Conservation (phyloP, 2,113 vertebrate genomes). For the Thunnus maccoyii region DNA sequence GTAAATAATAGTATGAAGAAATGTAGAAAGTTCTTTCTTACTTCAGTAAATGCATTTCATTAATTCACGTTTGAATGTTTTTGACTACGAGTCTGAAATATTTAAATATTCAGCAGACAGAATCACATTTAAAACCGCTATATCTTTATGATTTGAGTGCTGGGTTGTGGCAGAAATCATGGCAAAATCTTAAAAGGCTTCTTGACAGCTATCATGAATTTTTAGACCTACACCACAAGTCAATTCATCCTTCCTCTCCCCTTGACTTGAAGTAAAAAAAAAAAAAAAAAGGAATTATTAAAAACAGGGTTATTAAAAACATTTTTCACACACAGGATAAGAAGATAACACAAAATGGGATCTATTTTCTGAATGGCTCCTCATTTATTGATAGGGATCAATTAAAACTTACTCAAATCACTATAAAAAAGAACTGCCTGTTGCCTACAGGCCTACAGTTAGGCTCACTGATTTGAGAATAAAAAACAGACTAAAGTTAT, state of each 20-base stretch:
- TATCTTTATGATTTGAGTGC: not conserved
- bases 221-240: too few species aligned
- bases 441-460: too few species aligned
- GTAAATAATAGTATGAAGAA: not conserved
- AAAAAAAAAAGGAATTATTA: too few species aligned
- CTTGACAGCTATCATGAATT: too few species aligned
- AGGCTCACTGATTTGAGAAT: too few species aligned
- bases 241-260: too few species aligned
- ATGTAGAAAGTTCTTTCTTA: conserved; percentile 1
- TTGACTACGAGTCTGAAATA: not conserved
- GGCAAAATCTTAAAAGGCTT: too few species aligned
- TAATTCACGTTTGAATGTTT: not conserved
- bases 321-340: not conserved
- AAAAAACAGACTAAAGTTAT: too few species aligned
- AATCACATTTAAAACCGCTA: not conserved
- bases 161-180: not conserved
- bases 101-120: not conserved
- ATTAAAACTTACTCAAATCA: not conserved
- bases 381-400: not conserved
- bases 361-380: not conserved
- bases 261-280: not conserved
- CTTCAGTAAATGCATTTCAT: conserved; percentile 1
- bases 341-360: not conserved
- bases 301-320: not conserved
- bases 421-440: not conserved